phyloP scores from a whole-genome alignment of 2,113 vertebrate genomes.

The Nymphicus hollandicus region DNA sequence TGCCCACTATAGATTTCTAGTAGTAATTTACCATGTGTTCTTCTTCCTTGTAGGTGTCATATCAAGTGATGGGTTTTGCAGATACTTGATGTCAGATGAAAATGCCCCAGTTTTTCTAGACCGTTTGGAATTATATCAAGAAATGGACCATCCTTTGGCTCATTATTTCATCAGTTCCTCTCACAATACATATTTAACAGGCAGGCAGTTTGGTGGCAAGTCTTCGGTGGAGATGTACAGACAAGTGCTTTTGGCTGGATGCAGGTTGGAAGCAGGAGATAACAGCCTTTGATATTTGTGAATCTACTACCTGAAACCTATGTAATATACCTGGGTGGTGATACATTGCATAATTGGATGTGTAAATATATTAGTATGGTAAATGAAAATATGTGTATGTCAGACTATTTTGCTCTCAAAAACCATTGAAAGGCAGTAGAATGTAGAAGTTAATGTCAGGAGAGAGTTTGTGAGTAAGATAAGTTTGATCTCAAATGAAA shows the following conservation, averaged over 20 bases:
- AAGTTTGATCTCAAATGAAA: not conserved
- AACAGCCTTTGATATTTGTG: not conserved
- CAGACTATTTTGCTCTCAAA: not conserved
- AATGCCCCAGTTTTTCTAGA: conserved; percentile 97
- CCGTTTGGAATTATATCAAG: conserved; percentile 93
- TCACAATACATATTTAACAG: conserved; percentile 96
- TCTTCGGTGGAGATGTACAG: conserved; percentile 98
- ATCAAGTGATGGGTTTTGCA: conserved; percentile 96
- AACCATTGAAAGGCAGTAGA: not conserved
- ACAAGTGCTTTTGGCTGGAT: conserved; percentile 94
- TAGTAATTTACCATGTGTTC: not conserved
- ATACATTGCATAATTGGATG: not conserved
- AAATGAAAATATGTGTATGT: not conserved
- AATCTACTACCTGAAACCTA: not conserved
- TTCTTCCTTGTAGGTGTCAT: conserved; percentile 80
- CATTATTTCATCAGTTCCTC: conserved; percentile 99
- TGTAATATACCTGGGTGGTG: not conserved
- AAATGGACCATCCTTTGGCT: conserved; percentile 95
- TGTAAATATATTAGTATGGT: not conserved
- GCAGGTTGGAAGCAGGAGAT: conserved; percentile 81
- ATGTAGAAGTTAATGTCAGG: not conserved
- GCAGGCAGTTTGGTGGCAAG: conserved; percentile 95
- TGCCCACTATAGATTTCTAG: not conserved
- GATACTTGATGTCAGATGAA: conserved; percentile 98
- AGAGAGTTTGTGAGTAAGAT: not conserved